These are phyloP conservation scores for Eubasilissa regina DNA, from an alignment of 1,140 invertebrate species.

Conservation along the genomic window DNA sequence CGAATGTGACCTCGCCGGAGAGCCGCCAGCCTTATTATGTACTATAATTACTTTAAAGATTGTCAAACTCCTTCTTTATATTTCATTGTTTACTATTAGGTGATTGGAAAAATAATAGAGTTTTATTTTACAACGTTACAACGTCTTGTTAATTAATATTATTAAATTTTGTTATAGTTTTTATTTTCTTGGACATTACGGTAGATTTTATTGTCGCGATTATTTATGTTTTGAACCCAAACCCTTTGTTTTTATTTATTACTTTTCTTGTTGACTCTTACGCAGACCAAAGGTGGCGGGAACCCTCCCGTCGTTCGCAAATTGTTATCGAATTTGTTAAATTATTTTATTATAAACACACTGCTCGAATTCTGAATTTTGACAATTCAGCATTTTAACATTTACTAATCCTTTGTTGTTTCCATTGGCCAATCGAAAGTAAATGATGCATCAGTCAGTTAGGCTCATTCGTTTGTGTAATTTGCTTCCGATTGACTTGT, in stretches of 20 bases:
- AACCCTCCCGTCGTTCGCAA: conserved; percentile 38
- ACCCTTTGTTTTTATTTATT: conserved; percentile 45
- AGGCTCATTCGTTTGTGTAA: too few species aligned
- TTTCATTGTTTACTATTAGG: conserved; percentile 59
- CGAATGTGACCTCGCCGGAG: conserved; percentile 7
- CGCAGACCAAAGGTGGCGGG: conserved; percentile 56
- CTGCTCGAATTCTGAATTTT: not conserved
- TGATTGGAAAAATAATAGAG: conserved; percentile 60
- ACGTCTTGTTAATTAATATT: conserved; percentile 58
- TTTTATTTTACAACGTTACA: conserved; percentile 61
- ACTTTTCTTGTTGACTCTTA: conserved; percentile 56
- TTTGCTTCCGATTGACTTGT: not conserved
- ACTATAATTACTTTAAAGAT: conserved; percentile 49
- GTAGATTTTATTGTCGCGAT: conserved; percentile 39
- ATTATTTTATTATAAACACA: conserved; percentile 31
- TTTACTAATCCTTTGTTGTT: conserved; percentile 18
- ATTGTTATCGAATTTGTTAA: conserved; percentile 47
- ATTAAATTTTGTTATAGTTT: conserved; percentile 56
- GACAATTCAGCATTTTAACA: not conserved
- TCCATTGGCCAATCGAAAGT: not conserved
- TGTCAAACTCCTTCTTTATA: conserved; percentile 54
- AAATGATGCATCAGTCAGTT: not conserved
- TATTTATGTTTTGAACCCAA: conserved; percentile 50
- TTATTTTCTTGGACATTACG: conserved; percentile 53
- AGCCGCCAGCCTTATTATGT: conserved; percentile 48